Conservation (phyloP, 2,888 invertebrate species). For the Harpalus rubripes region DNA sequence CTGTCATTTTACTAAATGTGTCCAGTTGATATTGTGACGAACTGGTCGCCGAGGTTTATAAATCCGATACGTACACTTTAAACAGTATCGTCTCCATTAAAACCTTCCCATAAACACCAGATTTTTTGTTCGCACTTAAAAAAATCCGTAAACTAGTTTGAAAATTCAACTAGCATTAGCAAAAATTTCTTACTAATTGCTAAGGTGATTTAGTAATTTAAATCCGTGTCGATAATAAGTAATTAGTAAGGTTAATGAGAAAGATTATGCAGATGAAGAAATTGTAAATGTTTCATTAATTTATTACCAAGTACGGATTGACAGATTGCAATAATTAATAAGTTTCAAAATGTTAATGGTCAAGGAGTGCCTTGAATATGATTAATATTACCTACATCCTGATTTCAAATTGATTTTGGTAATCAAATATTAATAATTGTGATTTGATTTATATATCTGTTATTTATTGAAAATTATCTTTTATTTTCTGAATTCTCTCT, state of each 20-base stretch:
- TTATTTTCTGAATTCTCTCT: too few species aligned
- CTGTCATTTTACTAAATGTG: conserved; percentile 66
- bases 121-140: conserved; percentile 3
- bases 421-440: background rate
- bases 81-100: conserved; percentile 58
- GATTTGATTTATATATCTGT: too few species aligned
- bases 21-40: conserved; percentile 64
- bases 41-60: conserved; percentile 58
- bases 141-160: conserved; percentile 43
- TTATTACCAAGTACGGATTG: conserved; percentile 16
- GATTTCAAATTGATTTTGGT: too few species aligned
- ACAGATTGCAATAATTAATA: conserved; percentile 20
- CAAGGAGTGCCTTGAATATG: conserved; percentile 5
- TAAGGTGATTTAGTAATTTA: conserved; percentile 37
- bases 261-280: conserved; percentile 21
- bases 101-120: conserved; percentile 7
- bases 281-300: conserved; percentile 10
- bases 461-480: too few species aligned
- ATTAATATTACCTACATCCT: background rate
- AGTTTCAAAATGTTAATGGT: conserved; percentile 31
- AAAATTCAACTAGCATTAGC: conserved; percentile 40
- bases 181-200: conserved; percentile 24
- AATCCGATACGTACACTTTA: conserved; percentile 58
- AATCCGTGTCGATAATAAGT: conserved; percentile 16
- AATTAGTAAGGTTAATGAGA: conserved; percentile 43